Evolutionary conservation across 2,888 invertebrate genomes (phyloP), one percentile per base, ranked within the genome.

Genomic region (Mythimna pallens): DNA sequence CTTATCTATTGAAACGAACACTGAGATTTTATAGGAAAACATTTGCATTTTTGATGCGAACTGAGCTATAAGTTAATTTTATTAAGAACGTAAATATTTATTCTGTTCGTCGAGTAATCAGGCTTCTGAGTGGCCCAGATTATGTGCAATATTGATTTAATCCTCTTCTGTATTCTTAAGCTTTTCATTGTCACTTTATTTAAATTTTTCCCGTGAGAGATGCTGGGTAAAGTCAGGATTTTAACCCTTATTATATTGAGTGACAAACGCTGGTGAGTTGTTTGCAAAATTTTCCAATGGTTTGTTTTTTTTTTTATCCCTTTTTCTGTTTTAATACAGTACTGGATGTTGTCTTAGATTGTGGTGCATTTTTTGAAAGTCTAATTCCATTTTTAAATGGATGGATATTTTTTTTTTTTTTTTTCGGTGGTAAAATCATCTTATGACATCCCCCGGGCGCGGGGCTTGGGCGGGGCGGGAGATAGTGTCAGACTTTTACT

Each of bases 101-200:
- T 65, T 65, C 22, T 62, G 17, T 71, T 78, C 65, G 54, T 71
- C 34, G 12, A 63, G 43, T 25, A 62, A 67, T 67, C 67, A 66
- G 20, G 36, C 70, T 61, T 65, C 17, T 14, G 36, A 80, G 52
- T 70, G 54, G 50, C 58, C 50, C 58, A 67, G 61, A 79, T 75
- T 73, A 55, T 58, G 20, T 78, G 65, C 68, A 68, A 47, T 62
- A 73, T 65, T 65, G 47, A 73, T 65, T 62, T 73, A 69, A 73
- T 73, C 30, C 62, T 58, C 6, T 2, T 14, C 36, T 54, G 36
- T 65, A 25, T 40, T 65, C 47, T 54, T 68, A 75, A 75, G 65
- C 65, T 62, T 30, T 59, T 10, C 58, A n/a, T 57, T 67, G 30
- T 54, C 12, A 12, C 34, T 47, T 54, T 68, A 75, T 75, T 75